Conservation (phyloP, 1,140 invertebrate species). For the Whitmania pigra region DNA sequence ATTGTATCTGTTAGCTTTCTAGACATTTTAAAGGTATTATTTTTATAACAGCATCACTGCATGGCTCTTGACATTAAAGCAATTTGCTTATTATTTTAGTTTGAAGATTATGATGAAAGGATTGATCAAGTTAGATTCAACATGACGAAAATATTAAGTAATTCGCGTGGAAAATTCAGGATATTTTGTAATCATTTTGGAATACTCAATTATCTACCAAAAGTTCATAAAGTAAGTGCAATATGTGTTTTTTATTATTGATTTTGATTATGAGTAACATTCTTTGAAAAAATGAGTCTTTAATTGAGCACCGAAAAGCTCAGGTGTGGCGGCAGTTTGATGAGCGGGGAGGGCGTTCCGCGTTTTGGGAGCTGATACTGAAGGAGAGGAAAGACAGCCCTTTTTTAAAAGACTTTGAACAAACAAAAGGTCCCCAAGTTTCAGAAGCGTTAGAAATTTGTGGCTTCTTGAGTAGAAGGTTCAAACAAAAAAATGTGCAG, state of each 20-base stretch:
- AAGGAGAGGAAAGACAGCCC: too few relatives aligned
- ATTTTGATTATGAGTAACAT: too few relatives aligned
- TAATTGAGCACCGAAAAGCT: too few relatives aligned
- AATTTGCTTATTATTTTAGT: slow-evolving; percentile 42
- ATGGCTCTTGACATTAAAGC: slow-evolving; percentile 15
- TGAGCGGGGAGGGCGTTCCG: too few relatives aligned
- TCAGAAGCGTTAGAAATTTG: too few relatives aligned
- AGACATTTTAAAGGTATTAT: slow-evolving; percentile 28
- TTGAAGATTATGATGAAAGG: slow-evolving; percentile 54
- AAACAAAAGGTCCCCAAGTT: too few relatives aligned
- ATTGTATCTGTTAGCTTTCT: slow-evolving; percentile 36
- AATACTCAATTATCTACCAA: slow-evolving; percentile 1
- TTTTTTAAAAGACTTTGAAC: too few relatives aligned
- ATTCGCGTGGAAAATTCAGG: slow-evolving; percentile 15
- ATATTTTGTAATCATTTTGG: slow-evolving; percentile 16
- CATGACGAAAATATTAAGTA: slow-evolving; percentile 23
- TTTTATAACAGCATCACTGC: slow-evolving; percentile 41
- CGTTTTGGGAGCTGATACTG: too few relatives aligned
- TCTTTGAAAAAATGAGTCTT: too few relatives aligned
- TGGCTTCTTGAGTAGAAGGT: too few relatives aligned
- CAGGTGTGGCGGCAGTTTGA: too few relatives aligned
- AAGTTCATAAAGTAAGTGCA: slow-evolving; percentile 2
- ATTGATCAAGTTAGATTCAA: slow-evolving; percentile 30
- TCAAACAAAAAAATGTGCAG: too few relatives aligned
- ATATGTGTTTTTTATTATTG: slow-evolving; percentile 6